Conservation (phyloP, 2,113 vertebrate species). For the Coryphaenoides rupestris region DNA sequence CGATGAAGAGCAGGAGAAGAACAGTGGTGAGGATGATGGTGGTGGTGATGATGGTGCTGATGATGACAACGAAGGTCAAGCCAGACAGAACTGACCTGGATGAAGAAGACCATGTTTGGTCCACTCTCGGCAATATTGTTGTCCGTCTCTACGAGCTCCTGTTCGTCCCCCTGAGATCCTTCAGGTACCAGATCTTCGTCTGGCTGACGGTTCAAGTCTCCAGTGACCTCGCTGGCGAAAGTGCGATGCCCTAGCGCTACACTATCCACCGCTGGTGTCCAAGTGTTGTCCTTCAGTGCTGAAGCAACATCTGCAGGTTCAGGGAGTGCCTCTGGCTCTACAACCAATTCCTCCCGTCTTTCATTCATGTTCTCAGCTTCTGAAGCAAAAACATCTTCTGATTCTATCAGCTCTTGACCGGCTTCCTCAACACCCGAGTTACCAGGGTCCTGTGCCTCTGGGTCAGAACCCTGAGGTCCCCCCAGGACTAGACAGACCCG, state of each 20-base stretch:
- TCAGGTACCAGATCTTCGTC: rapidly evolving
- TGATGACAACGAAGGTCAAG: slow-evolving; percentile 6
- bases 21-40: too few relatives aligned
- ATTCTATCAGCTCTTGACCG: neutral
- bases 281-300: neutral
- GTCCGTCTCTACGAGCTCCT: slow-evolving; percentile 3
- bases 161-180: neutral
- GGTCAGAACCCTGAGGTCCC: neutral
- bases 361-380: neutral
- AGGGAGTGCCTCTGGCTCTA: too few relatives aligned
- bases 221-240: neutral
- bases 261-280: too few relatives aligned
- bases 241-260: neutral
- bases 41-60: slow-evolving; percentile 4
- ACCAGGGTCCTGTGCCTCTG: neutral
- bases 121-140: neutral
- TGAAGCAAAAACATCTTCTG: neutral
- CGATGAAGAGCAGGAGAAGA: neutral
- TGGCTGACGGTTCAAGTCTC: neutral
- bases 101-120: slow-evolving; percentile 8
- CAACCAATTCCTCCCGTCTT: neutral
- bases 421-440: neutral
- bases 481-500: too few relatives aligned
- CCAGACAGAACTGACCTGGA: slow-evolving; percentile 57
- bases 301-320: neutral